Conservation (phyloP, 1,140 invertebrate species). For the Dendrolimus punctatus region DNA sequence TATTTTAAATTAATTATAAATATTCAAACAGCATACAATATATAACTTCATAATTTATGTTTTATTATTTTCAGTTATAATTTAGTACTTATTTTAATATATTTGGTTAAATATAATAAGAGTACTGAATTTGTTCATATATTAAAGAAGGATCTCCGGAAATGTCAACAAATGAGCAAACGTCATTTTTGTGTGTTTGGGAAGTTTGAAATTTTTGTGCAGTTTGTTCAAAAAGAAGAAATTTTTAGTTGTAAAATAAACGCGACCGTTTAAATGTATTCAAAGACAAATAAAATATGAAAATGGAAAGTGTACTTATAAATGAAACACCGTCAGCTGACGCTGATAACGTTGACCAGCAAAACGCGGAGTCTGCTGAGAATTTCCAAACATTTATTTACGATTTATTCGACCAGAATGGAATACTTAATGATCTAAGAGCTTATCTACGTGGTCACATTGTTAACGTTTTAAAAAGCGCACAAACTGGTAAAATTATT, state of each 20-base stretch:
- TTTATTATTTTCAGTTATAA: background rate
- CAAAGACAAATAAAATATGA: slow-evolving; percentile 11
- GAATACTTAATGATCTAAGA: slow-evolving; percentile 68
- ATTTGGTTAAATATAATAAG: background rate
- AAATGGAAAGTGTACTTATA: slow-evolving; percentile 23
- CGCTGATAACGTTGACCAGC: slow-evolving; percentile 15
- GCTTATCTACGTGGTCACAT: slow-evolving; percentile 72
- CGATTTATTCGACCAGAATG: slow-evolving; percentile 72
- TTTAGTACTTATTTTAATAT: background rate
- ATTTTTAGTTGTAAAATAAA: too few relatives aligned
- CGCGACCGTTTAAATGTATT: too few relatives aligned
- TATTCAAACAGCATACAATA: too few relatives aligned
- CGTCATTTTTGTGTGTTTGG: slow-evolving; percentile 38
- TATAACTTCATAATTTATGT: background rate
- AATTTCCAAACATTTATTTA: slow-evolving; percentile 72
- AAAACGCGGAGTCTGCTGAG: slow-evolving; percentile 41
- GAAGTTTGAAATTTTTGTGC: slow-evolving; percentile 50
- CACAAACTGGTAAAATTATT: slow-evolving; percentile 36
- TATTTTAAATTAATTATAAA: background rate
- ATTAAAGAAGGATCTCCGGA: slow-evolving; percentile 20
- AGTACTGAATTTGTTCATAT: slow-evolving; percentile 1
- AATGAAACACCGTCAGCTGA: slow-evolving; percentile 4
- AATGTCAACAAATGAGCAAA: slow-evolving; percentile 40
- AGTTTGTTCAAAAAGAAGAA: slow-evolving; percentile 5
- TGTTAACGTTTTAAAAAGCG: slow-evolving; percentile 65